A percentile compares a stretch with the other conserved stretches of the same genome.
Conservation (phyloP, 2,113 vertebrate species). For the Sciurus niger region DNA sequence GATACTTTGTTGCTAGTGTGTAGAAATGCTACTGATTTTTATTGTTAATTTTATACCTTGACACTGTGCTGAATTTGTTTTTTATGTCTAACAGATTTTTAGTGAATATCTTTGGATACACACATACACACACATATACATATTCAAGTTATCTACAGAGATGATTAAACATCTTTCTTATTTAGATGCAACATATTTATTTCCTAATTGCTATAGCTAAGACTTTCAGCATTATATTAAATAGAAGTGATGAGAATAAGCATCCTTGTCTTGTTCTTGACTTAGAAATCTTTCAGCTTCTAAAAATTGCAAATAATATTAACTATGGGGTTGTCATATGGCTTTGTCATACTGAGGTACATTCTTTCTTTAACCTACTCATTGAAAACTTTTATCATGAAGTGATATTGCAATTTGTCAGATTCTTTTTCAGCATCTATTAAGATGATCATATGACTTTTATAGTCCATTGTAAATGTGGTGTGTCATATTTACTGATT, state of each 20-base stretch:
- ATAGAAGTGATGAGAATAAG: background rate
- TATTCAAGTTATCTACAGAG: background rate
- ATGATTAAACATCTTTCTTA: background rate
- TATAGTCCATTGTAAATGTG: background rate
- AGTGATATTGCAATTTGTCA: background rate
- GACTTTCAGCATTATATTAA: background rate
- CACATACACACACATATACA: no score
- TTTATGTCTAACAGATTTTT: background rate
- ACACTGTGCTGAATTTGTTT: background rate
- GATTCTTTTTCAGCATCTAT: background rate
- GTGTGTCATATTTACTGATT: background rate
- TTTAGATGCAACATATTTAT: background rate
- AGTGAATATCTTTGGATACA: background rate
- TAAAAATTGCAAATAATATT: background rate
- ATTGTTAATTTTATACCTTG: background rate
- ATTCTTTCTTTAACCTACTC: background rate
- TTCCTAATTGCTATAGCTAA: background rate
- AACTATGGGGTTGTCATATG: background rate
- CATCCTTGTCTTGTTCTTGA: background rate
- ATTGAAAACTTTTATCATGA: background rate
- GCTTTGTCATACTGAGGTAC: no score
- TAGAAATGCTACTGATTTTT: background rate
- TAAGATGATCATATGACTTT: background rate
- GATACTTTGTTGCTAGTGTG: background rate
- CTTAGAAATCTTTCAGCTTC: no score